Evolutionary conservation across 92 coral and sea anemone genomes (phyloP).

Genomic region (Ricordea florida): DNA sequence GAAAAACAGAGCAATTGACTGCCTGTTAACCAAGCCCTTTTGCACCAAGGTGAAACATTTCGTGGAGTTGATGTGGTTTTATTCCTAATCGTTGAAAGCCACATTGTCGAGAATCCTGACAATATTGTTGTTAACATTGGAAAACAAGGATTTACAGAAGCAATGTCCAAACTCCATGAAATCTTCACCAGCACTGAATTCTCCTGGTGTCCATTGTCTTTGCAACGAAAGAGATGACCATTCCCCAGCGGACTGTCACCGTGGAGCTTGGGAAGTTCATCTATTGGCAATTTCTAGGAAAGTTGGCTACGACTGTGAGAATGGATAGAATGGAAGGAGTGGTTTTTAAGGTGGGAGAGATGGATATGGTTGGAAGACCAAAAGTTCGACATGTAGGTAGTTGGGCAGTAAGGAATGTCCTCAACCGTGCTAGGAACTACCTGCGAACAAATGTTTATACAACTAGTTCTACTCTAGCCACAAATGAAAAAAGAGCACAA

Average conservation of each 20-base stretch:
- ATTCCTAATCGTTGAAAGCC: neutral
- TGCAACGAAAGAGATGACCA: too few relatives aligned
- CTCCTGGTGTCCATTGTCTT: too few relatives aligned
- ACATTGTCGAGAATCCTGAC: neutral
- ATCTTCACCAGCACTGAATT: too few relatives aligned
- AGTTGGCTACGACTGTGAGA: neutral
- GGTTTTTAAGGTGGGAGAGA: neutral
- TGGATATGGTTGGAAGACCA: neutral
- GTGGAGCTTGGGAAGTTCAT: too few relatives aligned
- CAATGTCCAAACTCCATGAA: neutral
- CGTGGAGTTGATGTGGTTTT: neutral
- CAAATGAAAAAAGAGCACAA: neutral
- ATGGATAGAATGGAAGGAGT: neutral
- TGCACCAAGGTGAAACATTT: neutral
- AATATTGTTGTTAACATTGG: neutral
- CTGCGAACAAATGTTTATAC: neutral
- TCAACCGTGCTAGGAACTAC: neutral
- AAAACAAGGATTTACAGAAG: neutral
- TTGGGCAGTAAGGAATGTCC: constrained; percentile 19
- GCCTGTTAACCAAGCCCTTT: neutral
- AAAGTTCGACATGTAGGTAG: constrained; percentile 34
- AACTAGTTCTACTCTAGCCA: too few relatives aligned
- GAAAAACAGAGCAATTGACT: neutral
- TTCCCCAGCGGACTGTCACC: too few relatives aligned
- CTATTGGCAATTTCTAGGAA: neutral